These are phyloP conservation scores for Hypercompe scribonia DNA, from an alignment of 2,888 invertebrate genomes.

Conservation along the genomic window DNA sequence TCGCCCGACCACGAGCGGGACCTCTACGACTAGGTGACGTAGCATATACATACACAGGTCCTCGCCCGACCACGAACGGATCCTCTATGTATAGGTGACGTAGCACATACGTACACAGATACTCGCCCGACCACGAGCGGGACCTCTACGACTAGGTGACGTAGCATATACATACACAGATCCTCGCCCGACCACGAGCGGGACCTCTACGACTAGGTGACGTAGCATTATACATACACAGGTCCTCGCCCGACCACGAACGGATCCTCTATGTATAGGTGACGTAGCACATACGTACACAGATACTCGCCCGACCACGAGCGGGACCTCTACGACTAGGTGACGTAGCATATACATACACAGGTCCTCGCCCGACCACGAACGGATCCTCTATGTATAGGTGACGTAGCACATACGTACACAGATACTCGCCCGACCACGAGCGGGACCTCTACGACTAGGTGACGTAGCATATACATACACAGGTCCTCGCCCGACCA, in stretches of 20 bases:
- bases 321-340: not conserved
- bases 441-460: not conserved
- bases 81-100: not conserved
- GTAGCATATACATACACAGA: no score
- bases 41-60: not conserved
- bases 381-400: not conserved
- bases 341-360: not conserved
- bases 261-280: not conserved
- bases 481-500: not conserved
- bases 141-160: not conserved
- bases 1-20: not conserved
- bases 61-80: not conserved
- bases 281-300: no score
- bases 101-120: not conserved
- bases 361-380: not conserved
- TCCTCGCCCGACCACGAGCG: no score
- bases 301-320: not conserved
- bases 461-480: not conserved
- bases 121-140: not conserved
- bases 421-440: not conserved
- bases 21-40: not conserved
- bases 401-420: not conserved
- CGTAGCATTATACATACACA: not conserved
- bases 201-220: slow-evolving; percentile 2
- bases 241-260: not conserved